These are phyloP conservation scores for Allobates femoralis DNA, from an alignment of 2,797 vertebrate genomes.

Conservation along the genomic window DNA sequence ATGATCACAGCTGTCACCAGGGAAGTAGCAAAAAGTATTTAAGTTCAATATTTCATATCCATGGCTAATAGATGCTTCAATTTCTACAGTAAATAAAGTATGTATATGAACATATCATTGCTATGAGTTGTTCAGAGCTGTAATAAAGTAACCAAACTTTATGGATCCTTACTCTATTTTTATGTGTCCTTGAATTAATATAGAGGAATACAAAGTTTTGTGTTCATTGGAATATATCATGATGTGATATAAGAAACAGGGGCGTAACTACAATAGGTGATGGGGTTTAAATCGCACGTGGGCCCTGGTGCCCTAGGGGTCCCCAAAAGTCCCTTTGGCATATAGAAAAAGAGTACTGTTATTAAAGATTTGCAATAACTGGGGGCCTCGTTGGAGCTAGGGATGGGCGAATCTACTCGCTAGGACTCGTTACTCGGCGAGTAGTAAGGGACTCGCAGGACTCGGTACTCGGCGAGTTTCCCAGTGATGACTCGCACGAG, in stretches of 20 bases:
- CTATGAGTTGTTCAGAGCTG: neutral
- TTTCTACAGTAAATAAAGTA: neutral
- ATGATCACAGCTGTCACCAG: neutral
- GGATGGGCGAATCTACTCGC: too few relatives aligned
- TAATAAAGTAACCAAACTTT: neutral
- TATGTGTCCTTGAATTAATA: neutral
- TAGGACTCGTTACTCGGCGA: too few relatives aligned
- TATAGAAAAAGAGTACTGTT: too few relatives aligned
- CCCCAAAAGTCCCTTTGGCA: too few relatives aligned
- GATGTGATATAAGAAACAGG: neutral
- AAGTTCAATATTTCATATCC: neutral
- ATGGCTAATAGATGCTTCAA: neutral
- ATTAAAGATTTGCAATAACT: too few relatives aligned
- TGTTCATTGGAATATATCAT: neutral
- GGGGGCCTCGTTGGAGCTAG: too few relatives aligned
- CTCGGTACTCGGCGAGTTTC: too few relatives aligned
- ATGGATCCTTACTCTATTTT: neutral
- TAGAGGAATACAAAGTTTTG: neutral
- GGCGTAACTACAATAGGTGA: too few relatives aligned
- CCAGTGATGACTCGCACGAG: too few relatives aligned
- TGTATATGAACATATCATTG: neutral
- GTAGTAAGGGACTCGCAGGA: too few relatives aligned
- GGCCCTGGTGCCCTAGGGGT: too few relatives aligned
- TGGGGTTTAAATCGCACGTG: too few relatives aligned
- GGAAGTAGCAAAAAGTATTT: neutral